Evolutionary conservation across 2,888 invertebrate species (phyloP).

Genomic region (Cerastis rubricosa): DNA sequence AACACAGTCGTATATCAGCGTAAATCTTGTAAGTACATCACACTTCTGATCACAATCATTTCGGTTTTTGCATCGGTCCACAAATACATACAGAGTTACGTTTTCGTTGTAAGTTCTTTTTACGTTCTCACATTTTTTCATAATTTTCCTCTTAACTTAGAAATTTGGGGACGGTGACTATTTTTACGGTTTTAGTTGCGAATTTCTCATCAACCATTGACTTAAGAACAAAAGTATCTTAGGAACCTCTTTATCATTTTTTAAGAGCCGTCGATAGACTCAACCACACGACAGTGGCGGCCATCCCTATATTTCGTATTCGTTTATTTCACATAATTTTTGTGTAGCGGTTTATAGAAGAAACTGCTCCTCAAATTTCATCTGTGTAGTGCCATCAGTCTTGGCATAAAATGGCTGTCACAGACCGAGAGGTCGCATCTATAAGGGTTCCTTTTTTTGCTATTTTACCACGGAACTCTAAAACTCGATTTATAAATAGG

Average conservation of each 20-base stretch:
- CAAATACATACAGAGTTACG: background rate
- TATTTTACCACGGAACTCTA: background rate
- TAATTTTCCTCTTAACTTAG: too few relatives aligned
- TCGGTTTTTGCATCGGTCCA: background rate
- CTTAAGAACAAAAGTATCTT: too few relatives aligned
- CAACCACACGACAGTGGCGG: background rate
- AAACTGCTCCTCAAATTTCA: background rate
- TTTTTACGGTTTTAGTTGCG: too few relatives aligned
- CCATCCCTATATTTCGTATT: background rate
- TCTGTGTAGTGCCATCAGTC: background rate
- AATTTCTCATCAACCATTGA: too few relatives aligned
- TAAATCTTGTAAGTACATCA: background rate
- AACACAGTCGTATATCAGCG: background rate
- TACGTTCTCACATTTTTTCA: too few relatives aligned
- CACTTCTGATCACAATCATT: background rate
- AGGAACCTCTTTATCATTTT: too few relatives aligned
- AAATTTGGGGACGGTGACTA: too few relatives aligned
- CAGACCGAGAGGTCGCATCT: background rate
- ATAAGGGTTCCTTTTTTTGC: background rate
- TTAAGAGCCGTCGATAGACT: too few relatives aligned
- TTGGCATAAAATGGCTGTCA: background rate
- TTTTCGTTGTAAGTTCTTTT: too few relatives aligned
- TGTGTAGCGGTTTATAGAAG: background rate
- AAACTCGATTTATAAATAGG: background rate
- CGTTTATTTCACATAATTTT: background rate